Evolutionary conservation across 1,140 invertebrate genomes (phyloP).

Genomic region (Leptinotarsa texana): DNA sequence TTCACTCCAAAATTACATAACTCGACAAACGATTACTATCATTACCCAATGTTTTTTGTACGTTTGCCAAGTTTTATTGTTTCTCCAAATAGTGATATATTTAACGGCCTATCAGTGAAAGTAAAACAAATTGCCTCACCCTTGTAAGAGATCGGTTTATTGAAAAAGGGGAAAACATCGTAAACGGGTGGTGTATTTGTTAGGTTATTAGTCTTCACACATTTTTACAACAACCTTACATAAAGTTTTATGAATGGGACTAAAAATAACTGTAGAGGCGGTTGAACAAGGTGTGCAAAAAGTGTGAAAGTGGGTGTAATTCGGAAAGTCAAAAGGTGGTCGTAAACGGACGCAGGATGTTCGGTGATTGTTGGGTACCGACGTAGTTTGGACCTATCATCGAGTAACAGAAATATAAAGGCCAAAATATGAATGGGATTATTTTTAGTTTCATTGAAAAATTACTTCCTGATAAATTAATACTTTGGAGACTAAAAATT

Average conservation of each 20-base stretch:
- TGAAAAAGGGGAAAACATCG: not conserved
- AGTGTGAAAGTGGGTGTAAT: slow-evolving; percentile 5
- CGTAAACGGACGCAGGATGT: not conserved
- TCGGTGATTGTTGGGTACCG: not conserved
- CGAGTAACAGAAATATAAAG: not conserved
- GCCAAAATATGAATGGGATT: no score
- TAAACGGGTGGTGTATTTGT: not conserved
- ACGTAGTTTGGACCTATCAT: not conserved
- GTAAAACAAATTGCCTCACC: not conserved
- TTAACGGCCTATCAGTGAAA: not conserved
- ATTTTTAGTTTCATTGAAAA: no score
- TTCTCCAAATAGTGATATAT: not conserved
- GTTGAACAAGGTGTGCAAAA: not conserved
- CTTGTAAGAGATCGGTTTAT: not conserved
- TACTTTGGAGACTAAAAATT: no score
- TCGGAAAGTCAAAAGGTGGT: not conserved
- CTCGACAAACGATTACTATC: not conserved
- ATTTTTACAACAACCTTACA: slow-evolving; percentile 4
- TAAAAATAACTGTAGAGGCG: not conserved
- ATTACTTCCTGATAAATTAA: no score
- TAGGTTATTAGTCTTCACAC: not conserved
- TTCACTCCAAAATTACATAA: not conserved
- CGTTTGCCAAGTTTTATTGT: not conserved
- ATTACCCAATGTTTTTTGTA: not conserved
- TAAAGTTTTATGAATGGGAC: slow-evolving; percentile 5